A percentile compares a stretch with the other conserved stretches of the same genome.
These are phyloP conservation scores for Sebastes iracundus DNA, from an alignment of 2,797 vertebrate genomes.

Conservation along the genomic window DNA sequence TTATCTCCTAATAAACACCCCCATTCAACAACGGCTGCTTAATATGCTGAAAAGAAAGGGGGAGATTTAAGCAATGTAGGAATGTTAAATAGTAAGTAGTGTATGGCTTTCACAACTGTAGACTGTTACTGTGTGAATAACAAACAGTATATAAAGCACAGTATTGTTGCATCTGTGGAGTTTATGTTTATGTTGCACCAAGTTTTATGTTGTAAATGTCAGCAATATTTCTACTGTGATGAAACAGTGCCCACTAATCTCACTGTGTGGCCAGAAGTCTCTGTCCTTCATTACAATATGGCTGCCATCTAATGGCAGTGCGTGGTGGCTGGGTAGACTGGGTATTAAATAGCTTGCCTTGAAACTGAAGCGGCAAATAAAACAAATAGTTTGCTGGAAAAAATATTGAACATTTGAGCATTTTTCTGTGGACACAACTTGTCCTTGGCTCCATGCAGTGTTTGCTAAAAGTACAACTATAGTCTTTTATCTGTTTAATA, in stretches of 20 bases:
- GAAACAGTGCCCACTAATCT: background rate
- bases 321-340: no score
- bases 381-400: background rate
- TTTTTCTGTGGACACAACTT: background rate
- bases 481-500: background rate
- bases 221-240: conserved; percentile 10
- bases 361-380: background rate
- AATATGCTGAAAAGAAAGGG: background rate
- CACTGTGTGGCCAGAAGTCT: background rate
- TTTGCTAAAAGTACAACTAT: background rate
- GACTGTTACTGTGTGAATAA: background rate
- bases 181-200: conserved; percentile 19
- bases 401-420: background rate
- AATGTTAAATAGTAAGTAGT: background rate
- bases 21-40: conserved; percentile 1
- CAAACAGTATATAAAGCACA: background rate
- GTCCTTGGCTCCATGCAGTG: background rate
- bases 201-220: conserved; percentile 29
- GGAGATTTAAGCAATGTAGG: background rate
- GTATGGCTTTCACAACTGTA: background rate
- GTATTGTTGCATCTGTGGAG: background rate
- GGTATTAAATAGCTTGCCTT: background rate
- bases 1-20: background rate
- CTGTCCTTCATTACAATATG: background rate
- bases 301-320: background rate